These are phyloP conservation scores for Aphrophora alni DNA, from an alignment of 2,888 invertebrate species.

Conservation along the genomic window DNA sequence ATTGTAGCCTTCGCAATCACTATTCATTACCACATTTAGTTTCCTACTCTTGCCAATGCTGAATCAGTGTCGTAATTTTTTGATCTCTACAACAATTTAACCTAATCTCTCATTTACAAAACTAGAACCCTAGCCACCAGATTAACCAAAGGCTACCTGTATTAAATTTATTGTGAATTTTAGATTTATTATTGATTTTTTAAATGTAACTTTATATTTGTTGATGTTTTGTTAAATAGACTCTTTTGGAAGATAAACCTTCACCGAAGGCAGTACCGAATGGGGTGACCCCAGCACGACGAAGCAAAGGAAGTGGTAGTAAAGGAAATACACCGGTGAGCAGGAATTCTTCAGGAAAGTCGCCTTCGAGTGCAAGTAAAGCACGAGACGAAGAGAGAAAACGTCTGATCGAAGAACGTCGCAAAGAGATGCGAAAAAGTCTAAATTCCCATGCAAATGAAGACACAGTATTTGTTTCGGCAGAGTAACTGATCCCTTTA, in stretches of 20 bases:
- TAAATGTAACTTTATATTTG: too few relatives aligned
- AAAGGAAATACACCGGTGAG: not conserved
- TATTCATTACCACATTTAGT: too few relatives aligned
- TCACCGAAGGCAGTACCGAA: not conserved
- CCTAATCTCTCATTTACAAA: too few relatives aligned
- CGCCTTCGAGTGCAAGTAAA: constrained; percentile 53
- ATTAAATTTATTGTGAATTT: too few relatives aligned
- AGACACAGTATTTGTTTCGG: constrained; percentile 26
- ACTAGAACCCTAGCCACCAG: too few relatives aligned
- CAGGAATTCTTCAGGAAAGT: not conserved
- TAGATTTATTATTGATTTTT: too few relatives aligned
- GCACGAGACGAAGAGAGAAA: constrained; percentile 76
- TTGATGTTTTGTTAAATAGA: not conserved
- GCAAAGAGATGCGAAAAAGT: constrained; percentile 63
- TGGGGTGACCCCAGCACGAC: not conserved
- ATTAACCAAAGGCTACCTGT: too few relatives aligned
- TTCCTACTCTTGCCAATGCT: too few relatives aligned
- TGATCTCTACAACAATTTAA: too few relatives aligned
- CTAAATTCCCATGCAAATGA: constrained; percentile 25
- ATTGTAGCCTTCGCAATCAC: too few relatives aligned
- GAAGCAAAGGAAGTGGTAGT: not conserved
- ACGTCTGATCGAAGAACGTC: constrained; percentile 78
- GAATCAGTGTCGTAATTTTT: too few relatives aligned
- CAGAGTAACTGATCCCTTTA: not conserved
- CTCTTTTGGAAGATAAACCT: not conserved